Conservation (phyloP, 2,888 invertebrate genomes). For the Callyntrura guangdongensis region DNA sequence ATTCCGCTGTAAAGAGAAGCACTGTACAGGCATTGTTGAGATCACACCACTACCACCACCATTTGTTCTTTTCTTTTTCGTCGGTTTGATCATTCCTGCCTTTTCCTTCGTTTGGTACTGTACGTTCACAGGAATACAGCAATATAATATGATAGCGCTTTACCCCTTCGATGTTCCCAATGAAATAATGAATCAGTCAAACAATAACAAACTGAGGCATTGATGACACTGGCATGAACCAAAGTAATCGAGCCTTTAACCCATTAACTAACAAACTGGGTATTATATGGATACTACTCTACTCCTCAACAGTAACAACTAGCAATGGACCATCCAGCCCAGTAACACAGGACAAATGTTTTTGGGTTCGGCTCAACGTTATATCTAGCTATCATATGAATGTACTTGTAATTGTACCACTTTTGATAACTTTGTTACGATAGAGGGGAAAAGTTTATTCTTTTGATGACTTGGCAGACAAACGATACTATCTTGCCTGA, state of each 20-base stretch:
- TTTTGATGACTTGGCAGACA: no score
- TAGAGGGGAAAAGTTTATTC: no score
- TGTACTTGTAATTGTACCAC: no score
- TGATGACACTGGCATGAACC: not conserved
- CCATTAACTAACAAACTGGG: not conserved
- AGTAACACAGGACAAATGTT: no score
- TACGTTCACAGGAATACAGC: not conserved
- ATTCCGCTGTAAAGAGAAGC: not conserved
- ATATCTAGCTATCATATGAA: no score
- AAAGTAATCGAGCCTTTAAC: not conserved
- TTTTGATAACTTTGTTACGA: no score
- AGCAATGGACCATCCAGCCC: no score
- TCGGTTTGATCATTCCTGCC: not conserved
- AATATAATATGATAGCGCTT: not conserved
- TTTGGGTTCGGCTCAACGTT: no score
- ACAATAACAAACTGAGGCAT: not conserved
- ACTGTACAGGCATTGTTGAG: not conserved
- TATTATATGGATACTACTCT: no score
- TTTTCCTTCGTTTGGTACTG: not conserved
- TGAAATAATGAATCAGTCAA: conserved; percentile 28
- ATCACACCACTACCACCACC: conserved; percentile 12
- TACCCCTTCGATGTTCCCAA: conserved; percentile 14
- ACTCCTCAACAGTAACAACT: no score
- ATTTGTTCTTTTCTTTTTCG: conserved; percentile 24
- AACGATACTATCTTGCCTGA: no score